Percentiles rank a stretch among this genome's conserved stretches.
Conservation (phyloP, 1,140 invertebrate genomes). For the Protaetia brevitarsis region DNA sequence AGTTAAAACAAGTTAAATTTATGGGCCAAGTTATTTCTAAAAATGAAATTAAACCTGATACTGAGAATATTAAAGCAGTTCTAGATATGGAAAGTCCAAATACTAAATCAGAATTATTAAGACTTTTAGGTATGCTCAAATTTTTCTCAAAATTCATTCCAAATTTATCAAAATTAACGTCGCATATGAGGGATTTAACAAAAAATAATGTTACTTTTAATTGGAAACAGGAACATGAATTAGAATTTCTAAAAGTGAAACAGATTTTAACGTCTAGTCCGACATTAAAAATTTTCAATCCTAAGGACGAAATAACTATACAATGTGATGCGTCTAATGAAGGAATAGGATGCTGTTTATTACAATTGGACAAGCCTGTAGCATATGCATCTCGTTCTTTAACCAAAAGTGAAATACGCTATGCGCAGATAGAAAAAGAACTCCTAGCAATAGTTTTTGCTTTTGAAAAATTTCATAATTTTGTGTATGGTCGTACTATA, state of each 20-base stretch:
- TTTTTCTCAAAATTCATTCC: not conserved
- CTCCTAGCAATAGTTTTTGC: not conserved
- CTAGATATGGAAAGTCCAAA: not conserved
- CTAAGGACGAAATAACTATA: not conserved
- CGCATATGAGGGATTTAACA: not conserved
- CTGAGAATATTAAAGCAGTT: not conserved
- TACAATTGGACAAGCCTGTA: not conserved
- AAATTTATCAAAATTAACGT: not conserved
- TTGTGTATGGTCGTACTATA: constrained; percentile 4
- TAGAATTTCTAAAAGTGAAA: not conserved
- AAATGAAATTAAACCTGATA: not conserved
- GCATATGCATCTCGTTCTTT: not conserved
- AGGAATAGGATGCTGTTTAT: not conserved
- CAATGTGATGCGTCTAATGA: not conserved
- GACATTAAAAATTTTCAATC: not conserved
- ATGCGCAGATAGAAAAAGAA: not conserved
- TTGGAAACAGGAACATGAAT: not conserved
- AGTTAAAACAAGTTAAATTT: not conserved
- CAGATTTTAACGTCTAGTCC: not conserved
- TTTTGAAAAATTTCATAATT: not conserved
- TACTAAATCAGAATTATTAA: not conserved
- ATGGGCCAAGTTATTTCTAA: not conserved
- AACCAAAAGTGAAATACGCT: not conserved
- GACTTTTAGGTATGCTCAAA: not conserved
- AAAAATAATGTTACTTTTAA: not conserved